phyloP scores from a whole-genome alignment of 2,888 invertebrate genomes.

The Nasonia oneida region DNA sequence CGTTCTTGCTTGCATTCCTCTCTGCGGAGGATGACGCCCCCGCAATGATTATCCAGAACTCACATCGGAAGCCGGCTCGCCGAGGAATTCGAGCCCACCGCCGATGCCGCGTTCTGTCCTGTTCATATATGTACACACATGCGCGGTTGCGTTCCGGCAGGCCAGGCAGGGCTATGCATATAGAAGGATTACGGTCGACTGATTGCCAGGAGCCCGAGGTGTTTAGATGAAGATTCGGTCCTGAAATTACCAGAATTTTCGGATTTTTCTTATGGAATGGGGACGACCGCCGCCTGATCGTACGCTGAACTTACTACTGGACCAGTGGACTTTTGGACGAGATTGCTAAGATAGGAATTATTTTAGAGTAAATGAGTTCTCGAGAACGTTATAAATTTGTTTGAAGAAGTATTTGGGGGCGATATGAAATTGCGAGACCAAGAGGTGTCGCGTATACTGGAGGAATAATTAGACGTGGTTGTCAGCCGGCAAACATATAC shows the following conservation, averaged over 20 bases:
- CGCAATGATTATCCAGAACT: constrained; percentile 38
- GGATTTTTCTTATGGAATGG: background rate
- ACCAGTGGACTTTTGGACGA: background rate
- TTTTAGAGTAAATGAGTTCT: too few relatives aligned
- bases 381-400: too few relatives aligned
- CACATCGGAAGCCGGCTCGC: background rate
- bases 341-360: too few relatives aligned
- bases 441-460: background rate
- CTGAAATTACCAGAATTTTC: background rate
- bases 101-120: background rate
- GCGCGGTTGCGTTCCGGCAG: background rate
- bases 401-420: too few relatives aligned
- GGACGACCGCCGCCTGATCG: background rate
- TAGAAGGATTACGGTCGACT: background rate
- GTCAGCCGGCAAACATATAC: background rate
- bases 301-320: background rate
- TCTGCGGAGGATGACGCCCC: constrained; percentile 8
- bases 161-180: background rate
- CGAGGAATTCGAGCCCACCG: background rate
- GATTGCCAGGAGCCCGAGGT: background rate
- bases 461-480: constrained; percentile 32
- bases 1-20: constrained; percentile 37
- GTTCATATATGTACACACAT: background rate
- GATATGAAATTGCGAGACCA: background rate
- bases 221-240: background rate